Evolutionary conservation across 2,888 invertebrate species (phyloP).

Genomic region (Tribolium freemani): DNA sequence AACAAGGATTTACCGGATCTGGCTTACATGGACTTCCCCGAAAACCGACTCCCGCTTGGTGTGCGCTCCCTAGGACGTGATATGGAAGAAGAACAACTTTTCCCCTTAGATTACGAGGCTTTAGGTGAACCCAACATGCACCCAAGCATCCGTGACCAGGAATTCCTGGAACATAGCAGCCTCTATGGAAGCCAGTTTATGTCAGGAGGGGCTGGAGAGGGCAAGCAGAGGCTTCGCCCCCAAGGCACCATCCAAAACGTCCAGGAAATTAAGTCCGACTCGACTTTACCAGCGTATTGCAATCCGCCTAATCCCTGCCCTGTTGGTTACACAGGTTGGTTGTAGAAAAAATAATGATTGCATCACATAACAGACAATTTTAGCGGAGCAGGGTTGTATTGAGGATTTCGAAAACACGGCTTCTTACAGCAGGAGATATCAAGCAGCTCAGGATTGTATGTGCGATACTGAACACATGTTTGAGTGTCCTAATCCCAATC

Average conservation of each 20-base stretch:
- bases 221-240: constrained; percentile 75
- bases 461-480: constrained; percentile 99
- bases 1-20: constrained; percentile 80
- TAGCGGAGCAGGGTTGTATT: constrained; percentile 88
- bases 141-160: constrained; percentile 88
- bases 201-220: constrained; percentile 82
- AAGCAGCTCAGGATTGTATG: constrained; percentile 94
- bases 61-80: constrained; percentile 64
- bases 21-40: constrained; percentile 77
- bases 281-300: constrained; percentile 96
- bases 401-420: constrained; percentile 95
- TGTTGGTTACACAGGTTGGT: constrained; percentile 85
- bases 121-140: constrained; percentile 77
- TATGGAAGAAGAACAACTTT: constrained; percentile 69
- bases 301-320: constrained; percentile 99
- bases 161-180: constrained; percentile 86
- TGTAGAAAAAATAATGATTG: no score
- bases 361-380: neutral
- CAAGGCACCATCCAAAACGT: constrained; percentile 73
- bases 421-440: constrained; percentile 93
- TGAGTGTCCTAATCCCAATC: constrained; percentile 82
- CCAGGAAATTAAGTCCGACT: constrained; percentile 90
- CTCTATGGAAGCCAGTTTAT: constrained; percentile 78
- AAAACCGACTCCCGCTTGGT: constrained; percentile 64
- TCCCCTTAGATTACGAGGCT: constrained; percentile 79